Base-by-base conservation (phyloP, 2,797 vertebrate species). In the Thamnophis elegans region DNA sequence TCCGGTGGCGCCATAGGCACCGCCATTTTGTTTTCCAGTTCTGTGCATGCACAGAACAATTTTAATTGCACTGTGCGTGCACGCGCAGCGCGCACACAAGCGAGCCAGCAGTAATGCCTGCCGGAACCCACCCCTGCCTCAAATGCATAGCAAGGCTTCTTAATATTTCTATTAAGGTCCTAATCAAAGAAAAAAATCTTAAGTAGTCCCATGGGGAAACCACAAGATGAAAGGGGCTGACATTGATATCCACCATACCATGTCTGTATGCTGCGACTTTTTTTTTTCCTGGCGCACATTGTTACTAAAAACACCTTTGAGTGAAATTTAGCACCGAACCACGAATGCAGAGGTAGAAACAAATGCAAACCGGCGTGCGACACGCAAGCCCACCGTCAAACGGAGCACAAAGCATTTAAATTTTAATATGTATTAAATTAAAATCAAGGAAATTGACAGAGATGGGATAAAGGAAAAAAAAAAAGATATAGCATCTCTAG, bases 401-500 rank as follows among this genome's bases (percentile, higher is more conserved):
- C 42, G 92, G 54, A 92, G 55, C 9, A 47, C 26, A 93, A 14
- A 88, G 94, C 93, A 96, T 97, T 97, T 97, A 97, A 97, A 97
- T 97, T 96, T 97, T 97, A 97, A 96, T 96, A 93, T 96, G 95
- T 94, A 97, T 96, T 96, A 96, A 97, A 97, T 97, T 95, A 97
- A 97, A 98, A 97, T 97, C 1, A 65, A 95, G 96, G 91, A 97
- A 98, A 98, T 97, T 98, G 97, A 98, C 97, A 97, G 55, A 96
- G 97, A 97, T 97, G 90, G 93, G 96, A 97, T 97, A 97, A 97
- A 98, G 97, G 97, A 13, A 3, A 58, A 60, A 16, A 16, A 98
- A 97, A 97, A 97, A 97, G 97, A 98, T 96, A 95, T 97, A 97
- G 97, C 96, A 97, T 97, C 97, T 97, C 97, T 94, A 97, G 97